Evolutionary conservation across 2,797 vertebrate species (phyloP).

Genomic region (Ara ararauna): DNA sequence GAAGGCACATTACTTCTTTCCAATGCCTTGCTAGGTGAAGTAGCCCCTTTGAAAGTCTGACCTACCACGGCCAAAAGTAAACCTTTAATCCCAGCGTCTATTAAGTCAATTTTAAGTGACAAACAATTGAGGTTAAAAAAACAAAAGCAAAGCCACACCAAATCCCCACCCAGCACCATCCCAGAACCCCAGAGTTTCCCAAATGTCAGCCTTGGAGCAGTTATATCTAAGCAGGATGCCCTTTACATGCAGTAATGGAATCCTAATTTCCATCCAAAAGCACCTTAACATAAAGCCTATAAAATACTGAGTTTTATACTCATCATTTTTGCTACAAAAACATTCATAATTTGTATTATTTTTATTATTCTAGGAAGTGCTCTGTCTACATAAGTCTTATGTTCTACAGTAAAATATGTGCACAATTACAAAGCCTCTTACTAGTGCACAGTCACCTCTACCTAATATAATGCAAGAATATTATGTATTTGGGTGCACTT

Average conservation of each 20-base stretch:
- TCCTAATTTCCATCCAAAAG: background rate
- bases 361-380: background rate
- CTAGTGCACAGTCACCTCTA: background rate
- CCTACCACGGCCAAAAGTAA: background rate
- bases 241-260: background rate
- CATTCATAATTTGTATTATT: background rate
- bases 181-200: background rate
- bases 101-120: background rate
- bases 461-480: background rate
- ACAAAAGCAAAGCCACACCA: background rate
- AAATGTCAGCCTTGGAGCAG: background rate
- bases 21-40: background rate
- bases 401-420: background rate
- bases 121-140: background rate
- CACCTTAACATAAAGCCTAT: background rate
- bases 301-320: background rate
- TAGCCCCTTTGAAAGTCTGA: background rate
- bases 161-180: background rate
- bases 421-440: background rate
- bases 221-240: background rate
- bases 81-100: background rate
- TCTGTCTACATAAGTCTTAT: background rate
- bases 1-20: background rate
- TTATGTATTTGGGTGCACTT: background rate
- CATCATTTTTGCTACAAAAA: background rate